A percentile compares a stretch with the other conserved stretches of the same genome.
Conservation (phyloP, 2,113 vertebrate species). For the Corapipo altera region DNA sequence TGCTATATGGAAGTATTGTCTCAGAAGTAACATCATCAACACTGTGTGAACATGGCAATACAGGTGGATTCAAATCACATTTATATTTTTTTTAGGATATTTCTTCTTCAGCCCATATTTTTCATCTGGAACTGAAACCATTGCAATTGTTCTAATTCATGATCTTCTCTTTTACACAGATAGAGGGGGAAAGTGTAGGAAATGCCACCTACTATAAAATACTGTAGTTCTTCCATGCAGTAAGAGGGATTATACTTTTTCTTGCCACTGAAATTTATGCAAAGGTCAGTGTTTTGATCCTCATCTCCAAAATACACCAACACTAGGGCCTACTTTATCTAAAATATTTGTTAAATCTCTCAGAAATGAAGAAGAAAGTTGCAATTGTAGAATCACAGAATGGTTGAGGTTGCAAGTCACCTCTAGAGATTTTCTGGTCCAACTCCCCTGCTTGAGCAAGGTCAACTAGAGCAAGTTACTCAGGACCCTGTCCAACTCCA, state of each 20-base stretch:
- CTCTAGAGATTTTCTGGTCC: neutral
- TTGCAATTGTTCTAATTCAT: neutral
- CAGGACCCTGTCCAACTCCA: neutral
- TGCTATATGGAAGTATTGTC: neutral
- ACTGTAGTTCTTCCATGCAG: neutral
- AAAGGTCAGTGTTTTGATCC: neutral
- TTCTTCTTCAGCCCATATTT: neutral
- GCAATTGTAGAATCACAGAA: neutral
- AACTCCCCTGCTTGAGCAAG: neutral
- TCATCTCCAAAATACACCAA: neutral
- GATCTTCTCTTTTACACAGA: neutral
- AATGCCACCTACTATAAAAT: neutral
- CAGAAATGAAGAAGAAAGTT: neutral
- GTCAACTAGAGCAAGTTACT: neutral
- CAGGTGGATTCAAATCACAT: neutral
- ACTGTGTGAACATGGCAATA: neutral
- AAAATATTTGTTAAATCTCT: neutral
- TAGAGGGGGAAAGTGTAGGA: neutral
- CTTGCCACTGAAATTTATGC: neutral
- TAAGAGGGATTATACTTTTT: neutral
- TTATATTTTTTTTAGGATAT: neutral
- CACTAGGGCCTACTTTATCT: neutral
- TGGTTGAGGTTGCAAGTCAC: neutral
- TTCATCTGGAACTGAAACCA: neutral
- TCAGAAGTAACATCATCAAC: neutral